Conservation (phyloP, 2,888 invertebrate genomes). For the Clivina fossor region DNA sequence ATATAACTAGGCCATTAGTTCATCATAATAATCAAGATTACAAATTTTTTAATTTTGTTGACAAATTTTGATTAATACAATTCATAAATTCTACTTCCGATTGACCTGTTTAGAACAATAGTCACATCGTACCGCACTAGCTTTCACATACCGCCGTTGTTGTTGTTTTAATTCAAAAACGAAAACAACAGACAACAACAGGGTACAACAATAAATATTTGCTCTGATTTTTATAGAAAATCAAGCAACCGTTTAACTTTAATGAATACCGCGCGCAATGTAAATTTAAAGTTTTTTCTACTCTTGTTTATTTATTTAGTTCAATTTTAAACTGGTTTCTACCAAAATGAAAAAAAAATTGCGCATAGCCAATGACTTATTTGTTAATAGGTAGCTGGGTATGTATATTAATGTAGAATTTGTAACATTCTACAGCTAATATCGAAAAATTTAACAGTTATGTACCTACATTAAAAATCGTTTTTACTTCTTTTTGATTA, state of each 20-base stretch:
- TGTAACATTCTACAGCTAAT: too few species aligned
- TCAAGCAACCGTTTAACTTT: constrained; percentile 6
- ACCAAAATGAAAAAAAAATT: too few species aligned
- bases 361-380: too few species aligned
- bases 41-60: constrained; percentile 26
- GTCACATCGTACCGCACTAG: too few species aligned
- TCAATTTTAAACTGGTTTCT: too few species aligned
- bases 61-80: constrained; percentile 31
- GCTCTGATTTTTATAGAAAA: constrained; percentile 9
- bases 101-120: constrained; percentile 34
- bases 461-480: too few species aligned
- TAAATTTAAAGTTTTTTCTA: too few species aligned
- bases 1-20: constrained; percentile 22
- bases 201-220: constrained; percentile 12
- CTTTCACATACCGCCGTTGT: constrained; percentile 13
- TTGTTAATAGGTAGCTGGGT: too few species aligned
- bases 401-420: too few species aligned
- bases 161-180: constrained; percentile 14
- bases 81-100: constrained; percentile 27
- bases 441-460: too few species aligned
- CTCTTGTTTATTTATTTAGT: not conserved
- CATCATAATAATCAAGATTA: constrained; percentile 20
- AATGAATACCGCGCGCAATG: too few species aligned
- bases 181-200: constrained; percentile 13
- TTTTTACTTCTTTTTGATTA: too few species aligned